Percentiles rank a stretch among this genome's conserved stretches.
phyloP scores from a whole-genome alignment of 2,113 vertebrate genomes.

The Hemiscyllium ocellatum region DNA sequence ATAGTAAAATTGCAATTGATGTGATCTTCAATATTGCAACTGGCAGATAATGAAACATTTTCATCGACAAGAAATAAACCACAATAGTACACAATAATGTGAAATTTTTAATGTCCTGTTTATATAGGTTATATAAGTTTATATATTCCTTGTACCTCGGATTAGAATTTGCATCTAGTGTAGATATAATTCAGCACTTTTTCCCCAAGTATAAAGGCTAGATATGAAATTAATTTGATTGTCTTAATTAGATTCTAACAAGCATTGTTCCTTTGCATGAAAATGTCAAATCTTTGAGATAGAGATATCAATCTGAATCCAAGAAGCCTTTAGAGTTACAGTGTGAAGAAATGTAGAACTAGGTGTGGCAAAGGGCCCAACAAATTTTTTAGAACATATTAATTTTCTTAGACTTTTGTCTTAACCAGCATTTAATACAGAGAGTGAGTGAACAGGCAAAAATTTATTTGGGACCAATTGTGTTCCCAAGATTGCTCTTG shows the following conservation, averaged over 20 bases:
- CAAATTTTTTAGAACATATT: background rate
- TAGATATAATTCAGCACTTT: background rate
- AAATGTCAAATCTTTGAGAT: background rate
- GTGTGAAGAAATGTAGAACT: background rate
- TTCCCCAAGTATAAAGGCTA: background rate
- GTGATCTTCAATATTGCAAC: background rate
- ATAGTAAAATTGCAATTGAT: background rate
- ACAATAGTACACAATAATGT: background rate
- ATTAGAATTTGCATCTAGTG: background rate
- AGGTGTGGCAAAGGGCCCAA: background rate
- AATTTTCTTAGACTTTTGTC: background rate
- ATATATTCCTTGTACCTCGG: too few relatives aligned
- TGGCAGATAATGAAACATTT: background rate
- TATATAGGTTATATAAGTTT: background rate
- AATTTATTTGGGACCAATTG: background rate
- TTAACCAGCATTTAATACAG: background rate
- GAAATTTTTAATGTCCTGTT: background rate
- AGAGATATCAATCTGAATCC: background rate
- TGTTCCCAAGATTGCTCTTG: background rate
- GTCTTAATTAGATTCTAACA: background rate
- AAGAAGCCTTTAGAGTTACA: background rate
- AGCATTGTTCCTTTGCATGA: background rate
- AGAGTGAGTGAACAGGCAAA: background rate
- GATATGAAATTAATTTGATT: background rate
- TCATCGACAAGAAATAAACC: background rate